Percentiles rank a stretch among this genome's conserved stretches.
phyloP scores from a whole-genome alignment of 2,797 vertebrate species.

The Monodelphis domestica region DNA sequence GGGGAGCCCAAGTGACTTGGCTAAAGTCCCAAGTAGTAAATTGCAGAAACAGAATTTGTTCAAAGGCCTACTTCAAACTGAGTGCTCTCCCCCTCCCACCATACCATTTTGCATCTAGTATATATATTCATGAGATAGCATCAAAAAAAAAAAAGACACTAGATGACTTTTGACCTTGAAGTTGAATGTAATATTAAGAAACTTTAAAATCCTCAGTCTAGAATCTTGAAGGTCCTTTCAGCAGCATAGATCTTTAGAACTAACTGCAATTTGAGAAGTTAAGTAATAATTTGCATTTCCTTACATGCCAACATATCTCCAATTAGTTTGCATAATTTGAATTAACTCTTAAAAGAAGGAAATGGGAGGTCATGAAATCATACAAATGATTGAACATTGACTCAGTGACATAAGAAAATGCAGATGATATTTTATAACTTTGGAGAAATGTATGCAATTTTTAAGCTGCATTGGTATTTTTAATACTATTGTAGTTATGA shows the following conservation, averaged over 20 bases:
- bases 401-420: not conserved
- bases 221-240: not conserved
- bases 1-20: not conserved
- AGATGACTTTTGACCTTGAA: constrained; percentile 26
- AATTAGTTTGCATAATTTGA: not conserved
- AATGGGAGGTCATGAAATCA: not conserved
- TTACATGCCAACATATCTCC: not conserved
- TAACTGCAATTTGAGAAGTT: not conserved
- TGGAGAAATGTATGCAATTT: constrained; percentile 42
- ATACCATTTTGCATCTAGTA: not conserved
- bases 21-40: not conserved
- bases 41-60: not conserved
- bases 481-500: not conserved
- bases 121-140: not conserved
- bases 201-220: not conserved
- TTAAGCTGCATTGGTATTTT: constrained; percentile 50
- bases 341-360: not conserved
- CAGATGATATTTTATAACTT: constrained; percentile 40
- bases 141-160: not conserved
- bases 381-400: not conserved
- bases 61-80: not conserved
- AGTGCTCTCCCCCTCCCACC: not conserved
- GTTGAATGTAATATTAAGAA: constrained; percentile 42
- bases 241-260: not conserved
- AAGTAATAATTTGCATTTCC: not conserved